Base-by-base conservation (phyloP, 2,888 invertebrate species). In the Phengaris arion region DNA sequence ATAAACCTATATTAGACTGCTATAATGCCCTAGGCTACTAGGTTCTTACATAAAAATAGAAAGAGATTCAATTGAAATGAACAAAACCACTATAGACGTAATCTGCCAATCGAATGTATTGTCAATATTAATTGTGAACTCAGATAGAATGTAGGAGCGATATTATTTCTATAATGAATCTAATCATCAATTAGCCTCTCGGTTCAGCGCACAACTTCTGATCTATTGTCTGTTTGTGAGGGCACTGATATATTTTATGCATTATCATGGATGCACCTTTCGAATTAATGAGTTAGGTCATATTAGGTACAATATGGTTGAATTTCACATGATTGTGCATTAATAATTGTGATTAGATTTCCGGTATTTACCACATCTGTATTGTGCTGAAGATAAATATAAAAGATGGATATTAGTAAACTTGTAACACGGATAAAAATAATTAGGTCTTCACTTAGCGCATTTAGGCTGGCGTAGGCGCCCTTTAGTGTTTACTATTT, bases 151-250 rank as follows among this genome's bases (percentile, higher is more conserved):
- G 74, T 75, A 75, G 76, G 69, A 74, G 74, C 76, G 76, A 76
- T 77, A 77, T 64, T 64, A 64, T 76, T 78, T 79, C 78, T 80
- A 78, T 76, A 75, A 69, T 75, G 75, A 78, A 78, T 79, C 77
- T 80, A 78, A 78, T 78, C 74, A 78, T 75, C 77, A 79, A 80
- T 79, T 79, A 79, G 78, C 75, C 77, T 77, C 75, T 68, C 79
- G 51, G 74, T 74, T 75, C 76, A 78, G 68, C 77, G 78, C 77
- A 76, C 76, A 75, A 46, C 74, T 77, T 59, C 74, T 76, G 77
- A 69, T 76, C 76, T 76, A 76, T 76, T 77, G 74, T 73, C 70
- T 73, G 74, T 57, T 48, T 75, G 69, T 48, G 69, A 22, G 55
- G 13, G 55, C 68, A 75, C 46, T 75, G 54, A 69, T 75, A 75